Conservation (phyloP, 2,113 vertebrate genomes). For the Phylloscopus trochilus region DNA sequence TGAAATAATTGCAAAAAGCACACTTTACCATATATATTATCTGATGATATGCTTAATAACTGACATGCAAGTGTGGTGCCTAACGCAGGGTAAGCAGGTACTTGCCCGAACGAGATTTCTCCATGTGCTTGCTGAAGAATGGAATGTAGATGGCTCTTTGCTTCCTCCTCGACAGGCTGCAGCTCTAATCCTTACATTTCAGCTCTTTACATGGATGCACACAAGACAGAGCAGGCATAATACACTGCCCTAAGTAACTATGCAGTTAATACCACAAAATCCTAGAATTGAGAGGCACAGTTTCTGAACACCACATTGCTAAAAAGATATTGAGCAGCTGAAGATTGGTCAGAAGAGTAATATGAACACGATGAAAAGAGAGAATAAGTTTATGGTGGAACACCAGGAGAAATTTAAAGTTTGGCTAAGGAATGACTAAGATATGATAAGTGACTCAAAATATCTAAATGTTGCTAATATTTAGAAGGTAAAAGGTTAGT, state of each 20-base stretch:
- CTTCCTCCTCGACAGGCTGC: background rate
- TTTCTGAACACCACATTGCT: background rate
- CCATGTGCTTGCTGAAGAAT: background rate
- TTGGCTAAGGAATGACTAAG: background rate
- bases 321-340: background rate
- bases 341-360: background rate
- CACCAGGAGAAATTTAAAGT: background rate
- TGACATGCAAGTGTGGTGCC: background rate
- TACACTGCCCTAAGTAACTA: background rate
- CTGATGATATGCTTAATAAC: constrained; percentile 20
- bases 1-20: constrained; percentile 37
- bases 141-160: background rate
- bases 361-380: background rate
- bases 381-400: background rate
- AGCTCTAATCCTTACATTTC: constrained; percentile 6
- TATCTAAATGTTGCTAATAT: background rate
- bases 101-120: background rate
- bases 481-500: background rate
- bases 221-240: background rate
- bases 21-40: background rate
- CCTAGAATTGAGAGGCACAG: background rate
- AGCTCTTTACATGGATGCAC: background rate
- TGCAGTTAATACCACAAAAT: background rate
- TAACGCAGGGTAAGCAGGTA: background rate
- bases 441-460: background rate